A percentile compares a stretch with the other conserved stretches of the same genome.
phyloP scores from a whole-genome alignment of 2,888 invertebrate genomes.

The Pegoplata infirma region DNA sequence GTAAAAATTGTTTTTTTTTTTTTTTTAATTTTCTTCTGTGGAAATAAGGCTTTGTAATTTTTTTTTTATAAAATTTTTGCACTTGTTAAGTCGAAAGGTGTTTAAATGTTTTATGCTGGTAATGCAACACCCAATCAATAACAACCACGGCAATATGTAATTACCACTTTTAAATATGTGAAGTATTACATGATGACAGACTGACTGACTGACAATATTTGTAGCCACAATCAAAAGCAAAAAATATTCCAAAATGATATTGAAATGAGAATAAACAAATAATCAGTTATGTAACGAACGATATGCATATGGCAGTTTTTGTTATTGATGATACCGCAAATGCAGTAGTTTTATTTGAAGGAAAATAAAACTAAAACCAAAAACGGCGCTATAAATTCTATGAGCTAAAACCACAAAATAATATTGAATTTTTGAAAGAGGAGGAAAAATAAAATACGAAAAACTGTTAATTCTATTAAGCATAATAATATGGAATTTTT shows the following conservation, averaged over 20 bases:
- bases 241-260: neutral
- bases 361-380: neutral
- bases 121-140: neutral
- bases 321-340: neutral
- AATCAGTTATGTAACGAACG: slow-evolving; percentile 1
- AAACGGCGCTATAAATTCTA: neutral
- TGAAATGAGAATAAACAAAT: slow-evolving; percentile 15
- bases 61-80: neutral
- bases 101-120: neutral
- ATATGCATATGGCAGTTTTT: too few relatives aligned
- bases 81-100: neutral
- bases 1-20: too few relatives aligned
- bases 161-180: neutral
- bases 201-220: neutral
- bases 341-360: neutral
- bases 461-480: too few relatives aligned
- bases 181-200: neutral
- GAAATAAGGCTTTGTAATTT: too few relatives aligned
- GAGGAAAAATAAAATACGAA: too few relatives aligned
- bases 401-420: neutral
- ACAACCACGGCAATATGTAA: neutral
- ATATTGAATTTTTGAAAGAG: neutral
- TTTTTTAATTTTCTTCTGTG: too few relatives aligned
- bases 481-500: too few relatives aligned
- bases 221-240: neutral